Conservation (phyloP, 2,113 vertebrate genomes). For the Thalassarche chlororhynchos region DNA sequence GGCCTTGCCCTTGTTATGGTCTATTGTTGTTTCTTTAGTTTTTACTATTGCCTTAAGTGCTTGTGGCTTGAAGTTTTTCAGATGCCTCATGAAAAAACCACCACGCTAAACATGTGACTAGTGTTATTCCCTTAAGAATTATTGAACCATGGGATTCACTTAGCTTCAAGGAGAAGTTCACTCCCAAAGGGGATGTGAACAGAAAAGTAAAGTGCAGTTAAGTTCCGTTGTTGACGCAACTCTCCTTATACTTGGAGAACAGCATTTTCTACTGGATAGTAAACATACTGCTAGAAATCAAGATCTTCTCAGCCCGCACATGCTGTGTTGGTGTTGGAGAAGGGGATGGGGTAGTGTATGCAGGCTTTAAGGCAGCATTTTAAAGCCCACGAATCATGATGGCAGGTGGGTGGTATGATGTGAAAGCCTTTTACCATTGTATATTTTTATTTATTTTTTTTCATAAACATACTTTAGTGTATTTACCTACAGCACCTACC, state of each 20-base stretch:
- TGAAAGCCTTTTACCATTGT: not conserved
- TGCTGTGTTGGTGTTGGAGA: not conserved
- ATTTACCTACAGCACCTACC: not conserved
- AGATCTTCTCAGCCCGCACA: not conserved
- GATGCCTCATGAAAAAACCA: not conserved
- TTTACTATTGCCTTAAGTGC: not conserved
- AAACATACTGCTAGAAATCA: not conserved
- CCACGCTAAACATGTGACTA: fast-evolving
- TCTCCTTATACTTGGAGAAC: not conserved
- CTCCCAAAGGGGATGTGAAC: not conserved
- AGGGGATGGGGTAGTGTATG: not conserved
- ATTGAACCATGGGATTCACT: fast-evolving
- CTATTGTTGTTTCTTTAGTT: not conserved
- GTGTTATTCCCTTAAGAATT: not conserved
- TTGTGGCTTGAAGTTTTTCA: not conserved
- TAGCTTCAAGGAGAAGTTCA: not conserved
- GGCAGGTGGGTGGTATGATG: not conserved
- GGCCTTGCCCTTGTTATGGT: fast-evolving
- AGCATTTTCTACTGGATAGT: not conserved
- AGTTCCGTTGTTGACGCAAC: not conserved
- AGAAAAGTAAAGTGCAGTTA: not conserved
- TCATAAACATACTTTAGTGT: too few species aligned
- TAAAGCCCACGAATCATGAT: not conserved
- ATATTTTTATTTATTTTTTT: not conserved
- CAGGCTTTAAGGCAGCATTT: not conserved